Conservation (phyloP, 2,113 vertebrate species). For the Sisor rabdophorus region DNA sequence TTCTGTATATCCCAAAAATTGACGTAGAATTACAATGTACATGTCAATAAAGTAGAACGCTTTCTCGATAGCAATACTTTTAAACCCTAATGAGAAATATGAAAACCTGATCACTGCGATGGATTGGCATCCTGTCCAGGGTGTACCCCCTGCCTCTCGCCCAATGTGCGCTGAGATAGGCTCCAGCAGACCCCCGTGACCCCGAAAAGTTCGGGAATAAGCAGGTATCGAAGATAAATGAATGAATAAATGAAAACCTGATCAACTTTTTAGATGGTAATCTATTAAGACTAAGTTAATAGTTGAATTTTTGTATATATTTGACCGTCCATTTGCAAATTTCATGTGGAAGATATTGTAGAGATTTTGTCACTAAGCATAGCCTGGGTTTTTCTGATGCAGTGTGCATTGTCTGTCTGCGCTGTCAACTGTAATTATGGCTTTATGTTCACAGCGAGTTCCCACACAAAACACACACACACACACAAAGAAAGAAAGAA, state of each 20-base stretch:
- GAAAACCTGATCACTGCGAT: too few species aligned
- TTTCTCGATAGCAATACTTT: neutral
- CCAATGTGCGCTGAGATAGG: too few species aligned
- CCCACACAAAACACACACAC: conserved; percentile 49
- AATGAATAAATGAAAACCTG: too few species aligned
- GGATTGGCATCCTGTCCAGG: too few species aligned
- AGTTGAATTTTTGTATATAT: neutral
- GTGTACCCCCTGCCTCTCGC: too few species aligned
- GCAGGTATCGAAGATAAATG: too few species aligned
- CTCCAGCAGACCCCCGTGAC: too few species aligned
- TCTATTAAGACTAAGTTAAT: neutral
- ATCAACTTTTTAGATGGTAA: neutral
- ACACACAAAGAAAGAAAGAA: conserved; percentile 17
- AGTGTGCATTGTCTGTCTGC: conserved; percentile 51
- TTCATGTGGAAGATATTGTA: neutral
- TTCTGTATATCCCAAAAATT: neutral
- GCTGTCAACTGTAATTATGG: conserved; percentile 70
- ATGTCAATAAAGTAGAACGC: neutral
- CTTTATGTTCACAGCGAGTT: conserved; percentile 45
- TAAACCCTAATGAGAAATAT: neutral
- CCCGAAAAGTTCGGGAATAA: too few species aligned
- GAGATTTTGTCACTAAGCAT: conserved; percentile 1
- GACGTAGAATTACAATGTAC: neutral
- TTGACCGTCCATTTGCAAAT: neutral
- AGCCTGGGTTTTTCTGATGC: conserved; percentile 36